Base-by-base conservation (phyloP, 2,797 vertebrate genomes). In the Loriculus beryllinus region DNA sequence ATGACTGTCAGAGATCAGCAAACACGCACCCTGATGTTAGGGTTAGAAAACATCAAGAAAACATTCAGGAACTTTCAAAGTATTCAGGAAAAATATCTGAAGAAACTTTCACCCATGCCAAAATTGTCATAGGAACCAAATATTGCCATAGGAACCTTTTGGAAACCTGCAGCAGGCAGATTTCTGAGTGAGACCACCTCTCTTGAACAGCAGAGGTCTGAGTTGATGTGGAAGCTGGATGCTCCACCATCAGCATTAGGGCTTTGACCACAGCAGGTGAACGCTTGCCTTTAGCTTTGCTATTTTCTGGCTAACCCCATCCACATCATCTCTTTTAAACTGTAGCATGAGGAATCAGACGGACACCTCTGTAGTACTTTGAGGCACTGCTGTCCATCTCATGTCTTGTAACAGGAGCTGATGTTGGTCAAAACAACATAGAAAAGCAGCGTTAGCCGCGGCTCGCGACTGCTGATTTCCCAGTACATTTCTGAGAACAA, bases 401-500 rank as follows among this genome's bases (percentile, higher is more conserved):
- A 7, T 10, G 14, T 29, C 43, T 52, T 31, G 31, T 3, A 84
- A 67, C 20, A 60, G 43, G 25, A 87, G 43, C 80, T 21, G 26
- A 48, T 39, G 15, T 3, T 19, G 35, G 28, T 29, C 62, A 74
- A 75, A 78, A 23, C 25, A 10, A 49, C 0, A 3, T 1, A 19
- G 64, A 79, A 82, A 85, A 52, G 4, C 56, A 18, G 21, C 0
- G 0, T 29, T 90, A 56, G 3, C 80, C 29, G 2, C 6, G 45
- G 59, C 45, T 78, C 2, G 0, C 0, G 5, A 31, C 83, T 33
- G 80, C 43, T 26, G n/a, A 88, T 90, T 89, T 64, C 80, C 82
- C 71, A 71, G 39, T 5, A 33, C 40, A 4, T 26, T 88, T 76
- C 82, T 1, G n/a, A 86, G 86, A 93, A 96, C 93, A 96, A 95